Conservation (phyloP, 35 echinoderm and acorn worm species). For the Amphiura filiformis region DNA sequence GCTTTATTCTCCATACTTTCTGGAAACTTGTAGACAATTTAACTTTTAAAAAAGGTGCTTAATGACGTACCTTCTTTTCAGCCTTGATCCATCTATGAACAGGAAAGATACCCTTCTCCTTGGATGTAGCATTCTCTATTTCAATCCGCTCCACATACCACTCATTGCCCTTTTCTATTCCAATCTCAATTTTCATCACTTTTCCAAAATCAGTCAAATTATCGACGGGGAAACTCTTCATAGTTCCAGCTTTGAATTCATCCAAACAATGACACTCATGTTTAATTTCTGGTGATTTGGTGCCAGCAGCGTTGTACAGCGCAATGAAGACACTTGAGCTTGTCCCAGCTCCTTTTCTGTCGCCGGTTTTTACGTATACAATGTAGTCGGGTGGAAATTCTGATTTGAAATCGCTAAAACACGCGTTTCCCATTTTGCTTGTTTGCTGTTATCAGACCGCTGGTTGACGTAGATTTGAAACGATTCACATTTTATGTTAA, state of each 20-base stretch:
- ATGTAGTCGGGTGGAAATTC: conserved; percentile 47
- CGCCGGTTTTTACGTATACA: conserved; percentile 77
- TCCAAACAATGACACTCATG: conserved; percentile 61
- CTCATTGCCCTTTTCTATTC: neutral
- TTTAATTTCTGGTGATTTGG: conserved; percentile 54
- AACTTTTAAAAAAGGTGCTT: too few species aligned
- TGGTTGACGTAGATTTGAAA: too few species aligned
- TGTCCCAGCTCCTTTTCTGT: conserved; percentile 87
- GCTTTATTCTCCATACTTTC: too few species aligned
- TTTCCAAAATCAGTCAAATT: conserved; percentile 71
- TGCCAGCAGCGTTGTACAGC: conserved; percentile 47
- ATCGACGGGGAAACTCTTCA: conserved; percentile 56
- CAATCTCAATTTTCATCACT: conserved; percentile 49
- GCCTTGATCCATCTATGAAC: neutral
- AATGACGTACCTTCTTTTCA: neutral
- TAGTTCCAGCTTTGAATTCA: conserved; percentile 73
- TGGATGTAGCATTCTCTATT: neutral
- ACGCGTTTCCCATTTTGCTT: neutral
- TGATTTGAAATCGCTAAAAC: neutral
- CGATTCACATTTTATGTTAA: too few species aligned
- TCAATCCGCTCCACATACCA: neutral
- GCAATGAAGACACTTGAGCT: conserved; percentile 76
- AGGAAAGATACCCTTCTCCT: neutral
- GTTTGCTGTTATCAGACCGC: too few species aligned
- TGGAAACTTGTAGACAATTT: too few species aligned